Evolutionary conservation across 2,113 vertebrate species (phyloP).

Genomic region (Notechis scutatus): DNA sequence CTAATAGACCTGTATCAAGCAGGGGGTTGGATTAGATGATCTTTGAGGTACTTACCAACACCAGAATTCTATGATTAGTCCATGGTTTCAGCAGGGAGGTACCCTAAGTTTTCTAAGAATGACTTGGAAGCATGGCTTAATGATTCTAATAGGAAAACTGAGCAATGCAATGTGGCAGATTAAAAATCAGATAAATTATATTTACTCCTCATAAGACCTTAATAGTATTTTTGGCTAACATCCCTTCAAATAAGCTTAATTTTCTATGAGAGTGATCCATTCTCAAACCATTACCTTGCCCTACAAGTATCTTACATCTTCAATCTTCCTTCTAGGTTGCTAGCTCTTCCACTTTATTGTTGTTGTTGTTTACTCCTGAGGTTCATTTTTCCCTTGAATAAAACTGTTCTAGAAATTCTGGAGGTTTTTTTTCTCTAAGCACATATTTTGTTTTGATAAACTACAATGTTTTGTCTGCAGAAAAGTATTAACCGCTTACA

Average conservation of each 20-base stretch:
- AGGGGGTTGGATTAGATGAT: neutral
- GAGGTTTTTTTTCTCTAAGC: constrained; percentile 53
- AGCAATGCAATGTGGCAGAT: neutral
- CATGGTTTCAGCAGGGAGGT: neutral
- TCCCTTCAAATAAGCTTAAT: neutral
- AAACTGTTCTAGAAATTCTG: constrained; percentile 26
- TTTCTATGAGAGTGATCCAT: neutral
- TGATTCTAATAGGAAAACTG: neutral
- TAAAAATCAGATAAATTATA: neutral
- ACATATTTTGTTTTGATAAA: constrained; percentile 71
- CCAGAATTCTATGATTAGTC: neutral
- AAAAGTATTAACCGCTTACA: constrained; percentile 72
- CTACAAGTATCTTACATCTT: neutral
- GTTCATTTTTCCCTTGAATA: constrained; percentile 8
- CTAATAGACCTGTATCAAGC: neutral
- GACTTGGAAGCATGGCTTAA: neutral
- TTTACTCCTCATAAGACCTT: no score
- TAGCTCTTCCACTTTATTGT: neutral
- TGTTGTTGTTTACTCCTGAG: neutral
- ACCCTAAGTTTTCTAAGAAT: no score
- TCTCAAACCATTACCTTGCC: neutral
- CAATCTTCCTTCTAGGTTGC: neutral
- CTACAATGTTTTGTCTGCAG: constrained; percentile 67
- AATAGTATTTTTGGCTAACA: neutral
- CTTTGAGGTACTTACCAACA: neutral